Evolutionary conservation across 2,888 invertebrate species (phyloP).

Genomic region (Nymphalis c-album): DNA sequence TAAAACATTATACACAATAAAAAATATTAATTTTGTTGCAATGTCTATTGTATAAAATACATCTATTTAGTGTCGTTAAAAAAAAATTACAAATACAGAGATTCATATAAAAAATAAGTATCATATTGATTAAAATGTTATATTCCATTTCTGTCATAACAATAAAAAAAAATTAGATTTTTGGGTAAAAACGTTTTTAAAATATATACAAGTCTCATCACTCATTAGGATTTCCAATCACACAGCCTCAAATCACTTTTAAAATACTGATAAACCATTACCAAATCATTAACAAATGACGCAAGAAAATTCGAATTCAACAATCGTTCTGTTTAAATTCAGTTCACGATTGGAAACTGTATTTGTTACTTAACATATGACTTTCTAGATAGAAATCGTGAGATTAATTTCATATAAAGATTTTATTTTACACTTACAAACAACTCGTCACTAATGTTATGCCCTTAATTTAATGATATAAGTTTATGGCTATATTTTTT

Average conservation of each 20-base stretch:
- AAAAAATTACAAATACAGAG: too few species aligned
- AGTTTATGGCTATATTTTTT: too few species aligned
- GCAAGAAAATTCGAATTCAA: constrained; percentile 23
- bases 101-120: too few species aligned
- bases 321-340: constrained; percentile 15
- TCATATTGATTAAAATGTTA: too few species aligned
- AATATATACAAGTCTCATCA: neutral
- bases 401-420: constrained; percentile 1
- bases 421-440: constrained; percentile 1
- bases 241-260: constrained; percentile 27
- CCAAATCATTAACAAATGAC: constrained; percentile 14
- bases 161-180: too few species aligned
- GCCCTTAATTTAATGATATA: too few species aligned
- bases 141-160: too few species aligned
- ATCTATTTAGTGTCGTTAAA: too few species aligned
- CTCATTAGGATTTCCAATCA: constrained; percentile 5
- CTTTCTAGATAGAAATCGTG: constrained; percentile 15
- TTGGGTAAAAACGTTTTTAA: too few species aligned
- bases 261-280: constrained; percentile 21
- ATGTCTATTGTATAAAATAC: too few species aligned
- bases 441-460: neutral
- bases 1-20: too few species aligned
- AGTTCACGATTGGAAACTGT: constrained; percentile 1
- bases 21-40: too few species aligned
- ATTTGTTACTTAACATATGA: constrained; percentile 15